These are phyloP conservation scores for Melanerpes formicivorus DNA, from an alignment of 2,113 vertebrate genomes.

Conservation along the genomic window DNA sequence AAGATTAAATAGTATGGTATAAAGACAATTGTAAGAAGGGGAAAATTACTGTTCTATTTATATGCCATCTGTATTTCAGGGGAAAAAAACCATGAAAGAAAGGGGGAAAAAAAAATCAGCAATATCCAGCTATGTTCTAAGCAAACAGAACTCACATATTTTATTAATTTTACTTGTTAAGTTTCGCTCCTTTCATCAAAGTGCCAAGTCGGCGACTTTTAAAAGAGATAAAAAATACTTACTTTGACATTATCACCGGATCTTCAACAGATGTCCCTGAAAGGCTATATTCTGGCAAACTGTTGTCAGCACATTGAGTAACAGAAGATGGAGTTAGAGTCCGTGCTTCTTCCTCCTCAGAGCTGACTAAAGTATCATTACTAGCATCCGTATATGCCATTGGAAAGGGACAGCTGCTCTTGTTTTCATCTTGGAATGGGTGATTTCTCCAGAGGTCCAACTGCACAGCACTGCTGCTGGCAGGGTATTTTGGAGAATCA, in stretches of 20 bases:
- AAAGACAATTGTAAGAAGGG: neutral
- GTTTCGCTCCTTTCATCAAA: neutral
- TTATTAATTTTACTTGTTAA: neutral
- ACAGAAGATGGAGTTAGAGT: constrained; percentile 73
- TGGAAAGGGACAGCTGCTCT: constrained; percentile 56
- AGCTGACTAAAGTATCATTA: constrained; percentile 53
- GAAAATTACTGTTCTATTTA: neutral
- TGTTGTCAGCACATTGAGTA: constrained; percentile 63
- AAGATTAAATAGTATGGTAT: neutral
- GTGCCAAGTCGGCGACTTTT: neutral
- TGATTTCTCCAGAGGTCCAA: constrained; percentile 59
- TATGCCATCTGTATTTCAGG: neutral
- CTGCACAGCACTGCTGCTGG: constrained; percentile 34
- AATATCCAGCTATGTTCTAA: neutral
- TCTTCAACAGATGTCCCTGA: constrained; percentile 82
- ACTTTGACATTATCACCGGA: constrained; percentile 91
- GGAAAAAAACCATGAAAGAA: no score
- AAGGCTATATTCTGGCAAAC: constrained; percentile 69
- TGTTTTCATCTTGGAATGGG: constrained; percentile 49
- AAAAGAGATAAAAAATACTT: constrained; percentile 57
- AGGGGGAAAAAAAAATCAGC: fast-evolving
- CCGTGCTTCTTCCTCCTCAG: constrained; percentile 81
- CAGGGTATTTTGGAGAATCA: constrained; percentile 56
- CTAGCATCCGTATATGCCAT: neutral
- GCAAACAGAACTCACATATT: neutral